phyloP scores from a whole-genome alignment of 2,888 invertebrate species.

The Mongoloraphidia duomilia region DNA sequence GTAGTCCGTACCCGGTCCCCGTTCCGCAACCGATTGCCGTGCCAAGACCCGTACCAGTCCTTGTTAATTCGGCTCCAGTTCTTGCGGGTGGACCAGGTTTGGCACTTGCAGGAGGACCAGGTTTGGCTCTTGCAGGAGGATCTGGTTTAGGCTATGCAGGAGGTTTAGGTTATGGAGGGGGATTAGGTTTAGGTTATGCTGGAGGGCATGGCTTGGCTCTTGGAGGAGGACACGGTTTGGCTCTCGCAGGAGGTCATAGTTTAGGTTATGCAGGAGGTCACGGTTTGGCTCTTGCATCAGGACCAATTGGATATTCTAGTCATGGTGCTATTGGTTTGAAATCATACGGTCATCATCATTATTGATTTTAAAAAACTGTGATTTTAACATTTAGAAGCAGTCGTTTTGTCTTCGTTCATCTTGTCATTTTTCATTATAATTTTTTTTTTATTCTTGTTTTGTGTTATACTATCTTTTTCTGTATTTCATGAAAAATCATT shows the following conservation, averaged over 20 bases:
- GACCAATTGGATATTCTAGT: no score
- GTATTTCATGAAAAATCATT: no score
- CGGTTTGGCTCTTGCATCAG: no score
- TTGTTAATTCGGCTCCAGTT: constrained; percentile 9
- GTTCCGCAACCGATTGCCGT: constrained; percentile 34
- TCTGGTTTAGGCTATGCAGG: constrained; percentile 1
- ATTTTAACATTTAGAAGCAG: no score
- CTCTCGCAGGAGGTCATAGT: background rate
- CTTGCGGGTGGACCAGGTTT: constrained; percentile 12
- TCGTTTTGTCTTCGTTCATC: no score
- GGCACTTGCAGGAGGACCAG: constrained; percentile 12
- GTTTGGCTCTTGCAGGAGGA: constrained; percentile 5
- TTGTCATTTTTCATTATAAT: no score
- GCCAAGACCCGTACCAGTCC: constrained; percentile 28
- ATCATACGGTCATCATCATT: no score
- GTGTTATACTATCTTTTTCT: no score
- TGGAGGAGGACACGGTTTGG: constrained; percentile 3
- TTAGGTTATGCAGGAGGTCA: background rate
- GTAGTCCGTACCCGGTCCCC: constrained; percentile 16
- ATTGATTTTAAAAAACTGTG: no score
- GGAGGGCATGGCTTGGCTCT: constrained; percentile 8
- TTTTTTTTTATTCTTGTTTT: no score
- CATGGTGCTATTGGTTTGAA: no score
- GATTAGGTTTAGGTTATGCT: background rate
- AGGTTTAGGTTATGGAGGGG: constrained; percentile 1